phyloP scores from a whole-genome alignment of 2,888 invertebrate species.

The Tetheella fluctuosa region DNA sequence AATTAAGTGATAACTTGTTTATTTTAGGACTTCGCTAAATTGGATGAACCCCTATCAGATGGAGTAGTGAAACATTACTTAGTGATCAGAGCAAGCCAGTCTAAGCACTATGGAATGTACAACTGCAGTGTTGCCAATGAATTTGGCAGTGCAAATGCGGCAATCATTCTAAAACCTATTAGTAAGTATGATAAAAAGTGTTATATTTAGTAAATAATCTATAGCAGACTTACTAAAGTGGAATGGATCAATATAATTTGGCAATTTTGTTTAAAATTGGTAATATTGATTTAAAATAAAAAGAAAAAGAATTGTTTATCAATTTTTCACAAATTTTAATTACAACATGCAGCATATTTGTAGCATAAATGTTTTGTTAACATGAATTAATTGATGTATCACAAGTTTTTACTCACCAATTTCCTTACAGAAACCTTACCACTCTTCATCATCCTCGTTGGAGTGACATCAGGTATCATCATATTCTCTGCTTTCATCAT shows the following conservation, averaged over 20 bases:
- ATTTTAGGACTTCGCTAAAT: constrained; percentile 86
- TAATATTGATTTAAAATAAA: too few relatives aligned
- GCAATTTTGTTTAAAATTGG: too few relatives aligned
- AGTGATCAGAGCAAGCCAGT: constrained; percentile 92
- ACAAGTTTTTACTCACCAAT: not conserved
- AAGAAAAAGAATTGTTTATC: too few relatives aligned
- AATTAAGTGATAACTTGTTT: not conserved
- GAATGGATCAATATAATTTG: too few relatives aligned
- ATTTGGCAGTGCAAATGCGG: constrained; percentile 92
- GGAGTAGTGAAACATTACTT: constrained; percentile 91
- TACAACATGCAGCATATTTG: too few relatives aligned
- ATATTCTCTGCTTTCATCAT: constrained; percentile 92
- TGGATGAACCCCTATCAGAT: constrained; percentile 88
- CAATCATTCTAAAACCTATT: constrained; percentile 93
- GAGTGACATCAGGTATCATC: constrained; percentile 92
- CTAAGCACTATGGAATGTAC: constrained; percentile 94
- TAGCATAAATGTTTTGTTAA: not conserved
- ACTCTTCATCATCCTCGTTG: constrained; percentile 92
- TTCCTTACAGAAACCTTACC: constrained; percentile 87
- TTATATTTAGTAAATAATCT: not conserved
- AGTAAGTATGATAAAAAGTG: constrained; percentile 86
- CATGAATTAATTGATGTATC: not conserved
- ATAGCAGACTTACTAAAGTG: too few relatives aligned
- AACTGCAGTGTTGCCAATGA: constrained; percentile 97
- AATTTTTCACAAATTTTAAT: too few relatives aligned